These are phyloP conservation scores for Eristalis intricaria DNA, from an alignment of 2,888 invertebrate genomes.

Conservation along the genomic window DNA sequence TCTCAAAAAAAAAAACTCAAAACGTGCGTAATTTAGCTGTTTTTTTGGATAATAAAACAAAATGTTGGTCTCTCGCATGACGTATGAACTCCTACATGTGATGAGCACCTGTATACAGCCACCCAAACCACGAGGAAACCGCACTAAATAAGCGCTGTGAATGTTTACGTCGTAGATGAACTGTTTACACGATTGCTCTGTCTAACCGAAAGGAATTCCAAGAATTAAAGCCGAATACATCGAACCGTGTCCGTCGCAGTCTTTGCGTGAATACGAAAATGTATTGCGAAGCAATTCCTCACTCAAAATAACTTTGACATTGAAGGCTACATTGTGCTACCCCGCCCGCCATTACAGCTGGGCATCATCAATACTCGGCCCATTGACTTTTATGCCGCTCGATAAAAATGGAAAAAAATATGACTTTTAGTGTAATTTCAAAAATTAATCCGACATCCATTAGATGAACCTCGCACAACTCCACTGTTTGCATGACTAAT, in stretches of 20 bases:
- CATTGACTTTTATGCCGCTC: not conserved
- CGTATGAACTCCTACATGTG: not conserved
- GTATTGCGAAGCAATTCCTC: not conserved
- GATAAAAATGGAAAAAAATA: not conserved
- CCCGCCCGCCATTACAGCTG: not conserved
- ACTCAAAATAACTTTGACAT: constrained; percentile 31
- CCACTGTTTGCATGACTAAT: constrained; percentile 45
- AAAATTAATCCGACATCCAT: not conserved
- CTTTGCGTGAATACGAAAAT: not conserved
- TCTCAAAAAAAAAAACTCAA: not conserved
- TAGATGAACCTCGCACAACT: not conserved
- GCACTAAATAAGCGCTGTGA: not conserved
- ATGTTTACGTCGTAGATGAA: not conserved
- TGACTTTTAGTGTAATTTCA: not conserved
- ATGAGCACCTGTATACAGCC: not conserved
- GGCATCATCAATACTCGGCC: not conserved
- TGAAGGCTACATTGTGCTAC: not conserved
- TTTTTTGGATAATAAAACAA: not conserved
- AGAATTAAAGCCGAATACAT: not conserved
- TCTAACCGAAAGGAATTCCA: not conserved
- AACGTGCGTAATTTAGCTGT: not conserved
- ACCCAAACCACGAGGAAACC: not conserved
- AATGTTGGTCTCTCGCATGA: not conserved
- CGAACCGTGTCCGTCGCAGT: not conserved
- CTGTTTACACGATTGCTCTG: not conserved